phyloP scores from a whole-genome alignment of 1,140 invertebrate species.

The Dendroctonus valens region DNA sequence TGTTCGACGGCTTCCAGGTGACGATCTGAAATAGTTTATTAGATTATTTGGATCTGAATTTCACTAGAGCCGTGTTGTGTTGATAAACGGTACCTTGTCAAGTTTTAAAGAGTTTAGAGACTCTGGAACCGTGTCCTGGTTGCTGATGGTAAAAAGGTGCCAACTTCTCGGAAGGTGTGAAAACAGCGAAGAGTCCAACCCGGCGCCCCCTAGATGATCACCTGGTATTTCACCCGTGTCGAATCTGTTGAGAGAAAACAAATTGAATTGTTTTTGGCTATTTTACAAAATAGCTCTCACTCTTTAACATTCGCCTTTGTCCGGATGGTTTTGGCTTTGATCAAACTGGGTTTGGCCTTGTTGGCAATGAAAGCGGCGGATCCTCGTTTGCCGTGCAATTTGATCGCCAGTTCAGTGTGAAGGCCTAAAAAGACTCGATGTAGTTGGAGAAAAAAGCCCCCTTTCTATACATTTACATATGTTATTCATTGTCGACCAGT shows the following conservation, averaged over 20 bases:
- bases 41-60: no score
- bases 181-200: constrained; percentile 69
- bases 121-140: neutral
- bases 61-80: no score
- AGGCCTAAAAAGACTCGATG: no score
- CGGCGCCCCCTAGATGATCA: constrained; percentile 69
- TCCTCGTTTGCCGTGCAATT: no score
- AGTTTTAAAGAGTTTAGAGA: constrained; percentile 8
- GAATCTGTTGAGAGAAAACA: constrained; percentile 24
- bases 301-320: constrained; percentile 51
- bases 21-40: neutral
- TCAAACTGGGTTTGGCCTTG: constrained; percentile 56
- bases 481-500: constrained; percentile 71
- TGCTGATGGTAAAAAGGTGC: constrained; percentile 47
- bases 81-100: constrained; percentile 13
- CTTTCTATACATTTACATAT: constrained; percentile 55
- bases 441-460: no score
- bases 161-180: constrained; percentile 70
- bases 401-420: no score
- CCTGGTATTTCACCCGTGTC: constrained; percentile 68
- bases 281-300: constrained; percentile 14
- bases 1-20: no score
- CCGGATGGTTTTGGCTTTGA: constrained; percentile 45
- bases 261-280: neutral
- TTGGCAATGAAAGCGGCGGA: constrained; percentile 20